Base-by-base conservation (phyloP, 2,888 invertebrate genomes). In the Autographa gamma region DNA sequence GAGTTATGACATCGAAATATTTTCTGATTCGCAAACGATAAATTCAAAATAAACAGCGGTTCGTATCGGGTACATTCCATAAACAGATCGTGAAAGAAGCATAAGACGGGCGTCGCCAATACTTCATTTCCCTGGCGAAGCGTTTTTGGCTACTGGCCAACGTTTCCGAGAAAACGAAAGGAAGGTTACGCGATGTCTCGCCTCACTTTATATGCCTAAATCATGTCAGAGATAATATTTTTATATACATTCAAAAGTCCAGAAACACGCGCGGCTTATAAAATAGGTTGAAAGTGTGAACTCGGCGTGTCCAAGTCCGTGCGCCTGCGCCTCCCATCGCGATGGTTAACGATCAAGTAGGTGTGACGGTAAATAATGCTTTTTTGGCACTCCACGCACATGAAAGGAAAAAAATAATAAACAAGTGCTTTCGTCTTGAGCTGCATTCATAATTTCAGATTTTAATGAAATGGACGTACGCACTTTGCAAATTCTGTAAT, bases 131-230 rank as follows among this genome's bases (percentile, higher is more conserved):
- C 87, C 91, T 88, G 91, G 90, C 92, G 91, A 90, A 91, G 89
- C 86, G 88, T 83, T 88, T 85, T 85, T 95, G 95, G 95, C 92
- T 38, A 59, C 61, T 59, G 69, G 94, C 95, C 95, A 95, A 91
- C 88, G 88, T 90, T 95, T 95, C 95, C 94, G 92, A 95, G 95
- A 95, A 95, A 90, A 85, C 86, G 91, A 87, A 89, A 92, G 88
- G 95, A 95, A 95, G 94, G 94, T 95, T 95, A 95, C 92, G 91
- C 90, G 93, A 93, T 90, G 95, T 94, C 94, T 95, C 93, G 94
- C 91, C 91, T 89, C 91, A 89, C 91, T 93, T 92, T 93, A 93
- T 93, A 95, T 92, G 93, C 94, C 93, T 93, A 95, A 95, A 94
- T 93, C 90, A 93, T 92, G 89, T 91, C 90, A 86, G 86, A 91